phyloP scores from a whole-genome alignment of 1,140 invertebrate genomes.

The Oscheius sp. region DNA sequence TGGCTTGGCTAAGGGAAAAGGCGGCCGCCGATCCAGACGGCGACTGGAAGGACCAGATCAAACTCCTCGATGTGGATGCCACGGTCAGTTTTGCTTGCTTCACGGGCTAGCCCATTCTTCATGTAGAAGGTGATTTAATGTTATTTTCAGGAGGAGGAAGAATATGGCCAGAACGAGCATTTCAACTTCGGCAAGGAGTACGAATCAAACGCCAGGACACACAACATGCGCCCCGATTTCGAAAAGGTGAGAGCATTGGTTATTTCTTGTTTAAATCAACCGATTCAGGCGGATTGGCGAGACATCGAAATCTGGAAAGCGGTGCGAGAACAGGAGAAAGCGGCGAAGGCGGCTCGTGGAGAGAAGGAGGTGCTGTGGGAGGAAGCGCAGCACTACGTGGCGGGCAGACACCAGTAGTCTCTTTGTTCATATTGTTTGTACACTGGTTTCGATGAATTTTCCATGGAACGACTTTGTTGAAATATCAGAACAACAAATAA shows the following conservation, averaged over 20 bases:
- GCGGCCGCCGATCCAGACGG: conserved; percentile 28
- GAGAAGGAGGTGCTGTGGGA: conserved; percentile 38
- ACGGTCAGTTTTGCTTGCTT: too few relatives aligned
- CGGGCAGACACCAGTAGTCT: conserved; percentile 37
- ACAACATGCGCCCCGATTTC: conserved; percentile 59
- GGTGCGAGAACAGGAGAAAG: conserved; percentile 52
- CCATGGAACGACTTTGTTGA: too few relatives aligned
- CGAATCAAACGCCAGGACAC: conserved; percentile 44
- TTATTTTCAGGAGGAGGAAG: conserved; percentile 39
- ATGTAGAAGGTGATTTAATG: too few relatives aligned
- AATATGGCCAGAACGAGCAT: conserved; percentile 54
- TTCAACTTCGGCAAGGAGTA: conserved; percentile 60
- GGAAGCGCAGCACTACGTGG: conserved; percentile 55
- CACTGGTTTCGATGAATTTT: background rate
- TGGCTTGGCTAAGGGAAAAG: conserved; percentile 11
- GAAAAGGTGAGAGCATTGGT: conserved; percentile 43
- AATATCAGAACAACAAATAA: too few relatives aligned
- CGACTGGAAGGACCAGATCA: conserved; percentile 40
- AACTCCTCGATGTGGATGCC: conserved; percentile 34
- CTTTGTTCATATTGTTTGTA: conserved; percentile 2
- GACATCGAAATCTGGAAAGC: conserved; percentile 61
- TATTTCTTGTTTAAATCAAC: background rate
- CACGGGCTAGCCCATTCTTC: too few relatives aligned
- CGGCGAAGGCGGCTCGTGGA: conserved; percentile 40
- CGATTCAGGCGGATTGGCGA: conserved; percentile 54